Base-by-base conservation (phyloP, 2,888 invertebrate genomes). In the Crematogaster levior region DNA sequence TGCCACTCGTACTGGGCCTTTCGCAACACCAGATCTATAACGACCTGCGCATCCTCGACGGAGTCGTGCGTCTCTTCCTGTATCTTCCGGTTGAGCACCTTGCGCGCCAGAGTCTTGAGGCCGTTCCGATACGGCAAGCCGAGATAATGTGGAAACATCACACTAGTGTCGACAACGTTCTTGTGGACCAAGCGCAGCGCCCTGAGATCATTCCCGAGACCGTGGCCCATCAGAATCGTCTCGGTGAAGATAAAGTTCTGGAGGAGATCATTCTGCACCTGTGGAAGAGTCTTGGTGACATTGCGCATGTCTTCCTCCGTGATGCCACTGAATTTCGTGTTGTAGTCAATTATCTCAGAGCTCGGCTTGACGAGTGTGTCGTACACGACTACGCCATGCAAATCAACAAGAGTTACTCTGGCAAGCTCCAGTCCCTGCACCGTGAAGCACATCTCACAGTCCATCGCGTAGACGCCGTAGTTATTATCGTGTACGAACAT, bases 361-460 rank as follows among this genome's bases (percentile, higher is more conserved):
- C 96, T 96, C 3, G 99, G 99, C 90, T 96, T 96, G 51, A 99
- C 98, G 85, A 97, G 96, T 63, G 97, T 96, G 94, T 99, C 98
- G 94, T 98, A 98, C 18, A 98, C 97, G 40, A 97, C 94, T 63
- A 96, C 95, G 5, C 97, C 97, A 92, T 97, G 96, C 43, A 96
- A 95, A 48, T 96, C 96, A 77, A 99, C 96, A 75, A 99, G 96
- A 9, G 98, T 98, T 40, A 99, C 96, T 94, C 98, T 97, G 27
- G 98, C 97, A 77, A 99, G 95, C 94, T 99, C 99, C 66, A 98
- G 95, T 1, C 99, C 99, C 27, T 95, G 95, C 0, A 97, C 97
- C 5, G 99, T 99, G 94, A 97, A 99, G 90, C 98, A 98, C 99
- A 99, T 99, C 95, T 99, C 99, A 94, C 99, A 99, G 95, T 99